Percentiles rank a stretch among this genome's conserved stretches.
Evolutionary conservation across 2,113 vertebrate species (phyloP).

Genomic region (Hiodon alosoides): DNA sequence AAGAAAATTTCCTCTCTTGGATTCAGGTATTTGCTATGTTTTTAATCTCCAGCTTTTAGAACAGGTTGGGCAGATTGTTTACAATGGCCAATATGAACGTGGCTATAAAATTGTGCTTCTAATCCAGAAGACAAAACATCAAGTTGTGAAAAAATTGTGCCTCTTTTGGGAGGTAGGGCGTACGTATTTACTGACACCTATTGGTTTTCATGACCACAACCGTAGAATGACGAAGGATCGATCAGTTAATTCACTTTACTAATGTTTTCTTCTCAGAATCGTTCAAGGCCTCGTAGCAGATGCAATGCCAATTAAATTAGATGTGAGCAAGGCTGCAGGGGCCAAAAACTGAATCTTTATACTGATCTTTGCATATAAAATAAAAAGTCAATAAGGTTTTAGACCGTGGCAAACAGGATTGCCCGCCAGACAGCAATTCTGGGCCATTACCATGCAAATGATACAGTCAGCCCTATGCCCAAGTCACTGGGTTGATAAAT

Average conservation of each 20-base stretch:
- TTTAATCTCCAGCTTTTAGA: too few species aligned
- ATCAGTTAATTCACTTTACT: conserved; percentile 8
- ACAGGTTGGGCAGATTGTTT: too few species aligned
- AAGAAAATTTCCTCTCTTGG: too few species aligned
- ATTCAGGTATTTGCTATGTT: too few species aligned
- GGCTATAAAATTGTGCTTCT: too few species aligned
- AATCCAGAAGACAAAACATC: neutral
- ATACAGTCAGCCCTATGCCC: conserved; percentile 14
- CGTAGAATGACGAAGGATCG: neutral
- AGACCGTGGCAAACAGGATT: neutral
- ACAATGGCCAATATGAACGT: too few species aligned
- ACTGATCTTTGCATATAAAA: conserved; percentile 17
- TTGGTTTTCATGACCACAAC: neutral
- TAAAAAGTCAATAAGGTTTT: conserved; percentile 17
- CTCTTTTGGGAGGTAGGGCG: neutral
- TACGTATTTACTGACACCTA: neutral
- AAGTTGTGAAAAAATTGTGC: neutral
- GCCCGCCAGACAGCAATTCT: conserved; percentile 1
- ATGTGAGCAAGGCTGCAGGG: neutral
- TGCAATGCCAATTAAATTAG: conserved; percentile 9
- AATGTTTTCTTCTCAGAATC: conserved; percentile 13
- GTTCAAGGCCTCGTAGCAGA: conserved; percentile 7
- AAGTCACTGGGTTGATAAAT: conserved; percentile 10
- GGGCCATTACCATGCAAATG: conserved; percentile 19
- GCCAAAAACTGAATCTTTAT: conserved; percentile 4